Evolutionary conservation across 2,888 invertebrate genomes (phyloP).

Genomic region (Spicauda simplicius): DNA sequence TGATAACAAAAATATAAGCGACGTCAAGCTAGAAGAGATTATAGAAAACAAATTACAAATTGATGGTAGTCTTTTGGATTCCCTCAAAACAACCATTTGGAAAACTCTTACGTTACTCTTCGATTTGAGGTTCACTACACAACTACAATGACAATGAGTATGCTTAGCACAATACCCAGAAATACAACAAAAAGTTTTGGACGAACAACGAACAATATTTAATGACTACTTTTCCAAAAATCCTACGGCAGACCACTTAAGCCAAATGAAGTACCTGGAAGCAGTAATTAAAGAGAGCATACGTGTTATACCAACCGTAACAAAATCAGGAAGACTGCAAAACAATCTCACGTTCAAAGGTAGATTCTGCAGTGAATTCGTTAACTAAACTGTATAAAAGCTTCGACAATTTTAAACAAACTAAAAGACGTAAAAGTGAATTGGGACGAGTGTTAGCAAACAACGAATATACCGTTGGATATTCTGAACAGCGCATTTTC

Average conservation of each 20-base stretch:
- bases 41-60: conserved; percentile 44
- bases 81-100: conserved; percentile 47
- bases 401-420: conserved; percentile 3
- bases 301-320: conserved; percentile 51
- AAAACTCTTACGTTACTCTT: conserved; percentile 38
- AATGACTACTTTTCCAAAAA: conserved; percentile 45
- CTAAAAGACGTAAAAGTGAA: not conserved
- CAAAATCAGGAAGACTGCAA: conserved; percentile 52
- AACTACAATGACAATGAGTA: conserved; percentile 50
- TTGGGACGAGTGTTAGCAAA: conserved; percentile 1
- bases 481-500: conserved; percentile 12
- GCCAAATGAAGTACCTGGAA: conserved; percentile 56
- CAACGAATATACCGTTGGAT: not conserved
- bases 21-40: conserved; percentile 40
- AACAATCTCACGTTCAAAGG: conserved; percentile 51
- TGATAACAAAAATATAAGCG: conserved; percentile 46
- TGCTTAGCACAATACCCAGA: conserved; percentile 26
- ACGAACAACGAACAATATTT: conserved; percentile 49
- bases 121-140: conserved; percentile 52
- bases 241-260: conserved; percentile 49
- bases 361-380: conserved; percentile 29
- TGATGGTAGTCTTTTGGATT: conserved; percentile 48
- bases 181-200: conserved; percentile 22
- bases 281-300: conserved; percentile 55
- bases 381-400: not conserved